Evolutionary conservation across 2,888 invertebrate species (phyloP), one percentile per base, ranked within the genome.

Genomic region (Drosophila mettleri): DNA sequence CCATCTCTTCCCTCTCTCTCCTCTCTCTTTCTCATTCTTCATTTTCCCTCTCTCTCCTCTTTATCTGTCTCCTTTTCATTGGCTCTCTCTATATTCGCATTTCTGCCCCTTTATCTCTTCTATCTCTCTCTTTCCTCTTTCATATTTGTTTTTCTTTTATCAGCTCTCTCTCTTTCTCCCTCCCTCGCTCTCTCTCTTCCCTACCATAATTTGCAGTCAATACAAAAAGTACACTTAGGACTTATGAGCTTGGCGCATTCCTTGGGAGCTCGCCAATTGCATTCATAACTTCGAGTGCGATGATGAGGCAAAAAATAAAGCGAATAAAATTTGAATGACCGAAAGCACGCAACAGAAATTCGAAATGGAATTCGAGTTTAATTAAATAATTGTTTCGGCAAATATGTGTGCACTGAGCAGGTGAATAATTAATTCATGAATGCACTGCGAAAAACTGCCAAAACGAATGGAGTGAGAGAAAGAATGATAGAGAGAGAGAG

Each of bases 311-410:
- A 10, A 10, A 24, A 45, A 24, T 10, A 34, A 38, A 24, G 18
- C 38, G 18, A 27, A 22, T 12, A 39, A 7, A 4, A 45, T 27
- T 27, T 45, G 45, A 57, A 29, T 38, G 49, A n/a, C 20, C 12
- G 29, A 29, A 22, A 20, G 38, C 57, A 45, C 45, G 45, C 45
- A 45, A 45, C 27, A 27, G 45, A 49, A 29, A 49, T 49, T 48
- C 36, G 24, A 20, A 22, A 38, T 39, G 58, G 16, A 31, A 58
- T 58, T 58, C 52, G 39, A 52, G 52, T 39, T 41, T 59, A 39
- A 59, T 39, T 22, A 58, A 51, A 58, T 39, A 48, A 57, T 27
- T 29, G 48, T 57, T 57, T n/a, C 16, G 22, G 49, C 58, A 58
- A 39, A 53, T 53, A 53, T 38, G 38, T 52, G 38, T 38, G 27